Evolutionary conservation across 37 sponge, comb jelly and placozoan genomes (phyloP), one percentile per base, ranked within the genome.

Genomic region (Chondrilla cf. caribensis): DNA sequence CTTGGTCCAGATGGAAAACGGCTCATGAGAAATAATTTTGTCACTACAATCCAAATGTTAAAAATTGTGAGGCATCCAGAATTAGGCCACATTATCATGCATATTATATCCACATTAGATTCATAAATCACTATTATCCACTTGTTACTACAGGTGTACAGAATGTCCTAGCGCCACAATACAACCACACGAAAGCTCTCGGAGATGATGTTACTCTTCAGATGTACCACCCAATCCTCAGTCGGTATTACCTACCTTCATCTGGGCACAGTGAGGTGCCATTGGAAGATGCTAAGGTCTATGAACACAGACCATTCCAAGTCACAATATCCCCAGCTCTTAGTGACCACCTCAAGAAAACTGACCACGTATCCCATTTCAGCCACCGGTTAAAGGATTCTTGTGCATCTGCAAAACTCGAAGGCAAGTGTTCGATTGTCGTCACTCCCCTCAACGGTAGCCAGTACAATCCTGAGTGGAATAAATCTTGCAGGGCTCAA

Each of bases 151-250:
- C 37, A 68, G 70, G 21, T 3, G 18, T 4, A 21, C 25, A 68
- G 70, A 19, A 68, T 68, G 37, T 68, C 32, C 7, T 4, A 2
- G 70, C n/a, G n/a, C n/a, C n/a, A n/a, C n/a, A 68, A 11, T 21
- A 17, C 21, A 11, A 17, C 7, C 70, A 68, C 70, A 35, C 70
- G 17, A 19, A 55, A 35, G 33, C 35, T 3, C 35, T 68, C 2
- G 70, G 70, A n/a, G 31, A n/a, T 36, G 70, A 68, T 4, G 70
- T 68, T n/a, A 6, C 33, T 21, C 19, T 15, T 3, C 21, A 29
- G 31, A 19, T 68, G 70, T 68, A 68, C 32, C 70, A 68, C 70
- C 70, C 70, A 2, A 11, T 68, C 37, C 70, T 68, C 35, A 29
- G 21, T n/a, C 33, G 70, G 70, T 55, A 19, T 55, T 11, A 55